Percentiles rank a stretch among this genome's conserved stretches.
Conservation (phyloP, 2,888 invertebrate genomes). For the Sinodicranocentrus sp. region DNA sequence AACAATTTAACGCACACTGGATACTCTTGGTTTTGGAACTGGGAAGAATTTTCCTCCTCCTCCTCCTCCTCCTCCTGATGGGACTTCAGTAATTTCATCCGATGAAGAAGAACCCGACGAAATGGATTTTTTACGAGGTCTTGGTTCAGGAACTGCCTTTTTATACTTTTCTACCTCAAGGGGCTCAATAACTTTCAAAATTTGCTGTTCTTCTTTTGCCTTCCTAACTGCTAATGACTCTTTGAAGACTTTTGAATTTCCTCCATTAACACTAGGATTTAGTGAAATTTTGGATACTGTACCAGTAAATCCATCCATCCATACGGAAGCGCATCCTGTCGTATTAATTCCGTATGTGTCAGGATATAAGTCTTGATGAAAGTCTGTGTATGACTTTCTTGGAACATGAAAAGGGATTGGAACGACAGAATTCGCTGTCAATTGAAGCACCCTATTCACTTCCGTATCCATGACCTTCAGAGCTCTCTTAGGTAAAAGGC, state of each 20-base stretch:
- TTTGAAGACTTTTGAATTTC: slow-evolving; percentile 80
- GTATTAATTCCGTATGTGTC: slow-evolving; percentile 91
- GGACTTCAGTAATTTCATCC: slow-evolving; percentile 69
- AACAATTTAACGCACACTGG: slow-evolving; percentile 56
- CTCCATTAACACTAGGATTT: slow-evolving; percentile 83
- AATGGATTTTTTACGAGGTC: slow-evolving; percentile 80
- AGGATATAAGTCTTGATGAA: slow-evolving; percentile 96
- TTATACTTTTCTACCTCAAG: slow-evolving; percentile 73
- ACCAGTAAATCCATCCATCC: slow-evolving; percentile 88
- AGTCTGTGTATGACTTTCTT: slow-evolving; percentile 95
- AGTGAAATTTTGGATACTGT: slow-evolving; percentile 90
- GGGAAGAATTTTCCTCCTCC: slow-evolving; percentile 69
- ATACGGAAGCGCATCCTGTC: slow-evolving; percentile 88
- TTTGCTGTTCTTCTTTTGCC: slow-evolving; percentile 76
- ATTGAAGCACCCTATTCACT: slow-evolving; percentile 92
- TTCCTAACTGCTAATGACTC: slow-evolving; percentile 64
- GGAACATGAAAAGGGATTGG: slow-evolving; percentile 97
- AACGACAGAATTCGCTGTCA: slow-evolving; percentile 91
- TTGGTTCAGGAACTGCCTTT: slow-evolving; percentile 84
- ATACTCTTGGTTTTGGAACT: slow-evolving; percentile 74
- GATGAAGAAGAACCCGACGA: slow-evolving; percentile 79
- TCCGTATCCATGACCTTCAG: slow-evolving; percentile 98
- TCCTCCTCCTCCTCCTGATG: too few relatives aligned
- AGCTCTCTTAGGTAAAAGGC: slow-evolving; percentile 93
- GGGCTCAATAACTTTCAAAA: slow-evolving; percentile 74